Evolutionary conservation across 35 echinoderm and acorn worm genomes (phyloP), one percentile per base, ranked within the genome.

Genomic region (Lytechinus pictus): DNA sequence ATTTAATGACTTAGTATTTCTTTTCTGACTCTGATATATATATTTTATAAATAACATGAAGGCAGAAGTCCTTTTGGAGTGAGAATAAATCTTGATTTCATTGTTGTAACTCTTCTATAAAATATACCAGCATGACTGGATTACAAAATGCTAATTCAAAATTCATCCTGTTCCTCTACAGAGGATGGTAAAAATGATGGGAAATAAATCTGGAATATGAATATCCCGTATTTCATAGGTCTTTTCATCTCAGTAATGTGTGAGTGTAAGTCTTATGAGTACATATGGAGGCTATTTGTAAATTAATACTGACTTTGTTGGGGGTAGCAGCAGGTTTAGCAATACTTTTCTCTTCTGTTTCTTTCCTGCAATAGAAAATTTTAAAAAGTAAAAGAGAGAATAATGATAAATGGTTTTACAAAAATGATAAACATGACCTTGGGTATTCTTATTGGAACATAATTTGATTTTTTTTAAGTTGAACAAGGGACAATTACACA

Each of bases 291-390:
- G 2, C 33, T 44, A 44, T 52, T 14, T 87, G 87, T 90, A 55
- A 95, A 57, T 53, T 86, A 96, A n/a, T 89, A 96, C 96, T 96
- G 96, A 96, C 96, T 96, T 96, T 96, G 52, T 16, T 96, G 86
- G 55, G 27, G 87, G 96, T 54, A 57, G 93, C 1, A 55, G 92
- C 24, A 52, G 95, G 24, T 72, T 33, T 79, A 79, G 66, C 16
- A 79, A 79, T 6, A 79, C 66, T 79, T 79, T 79, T 54, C 55
- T 93, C 79, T 29, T 72, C 60, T 86, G 19, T 88, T 51, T 96
- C 96, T 94, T 94, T 89, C 94, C 96, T 96, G 94, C 54, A 96
- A 33, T 44, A 56, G 54, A 94, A 79, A 55, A 44, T 44, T 44
- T 0, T 57, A 27, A 93, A 86, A 94, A 55, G 53, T 52, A 52